These are phyloP conservation scores for Neuroscelio doddi DNA, from an alignment of 2,888 invertebrate species.

Conservation along the genomic window DNA sequence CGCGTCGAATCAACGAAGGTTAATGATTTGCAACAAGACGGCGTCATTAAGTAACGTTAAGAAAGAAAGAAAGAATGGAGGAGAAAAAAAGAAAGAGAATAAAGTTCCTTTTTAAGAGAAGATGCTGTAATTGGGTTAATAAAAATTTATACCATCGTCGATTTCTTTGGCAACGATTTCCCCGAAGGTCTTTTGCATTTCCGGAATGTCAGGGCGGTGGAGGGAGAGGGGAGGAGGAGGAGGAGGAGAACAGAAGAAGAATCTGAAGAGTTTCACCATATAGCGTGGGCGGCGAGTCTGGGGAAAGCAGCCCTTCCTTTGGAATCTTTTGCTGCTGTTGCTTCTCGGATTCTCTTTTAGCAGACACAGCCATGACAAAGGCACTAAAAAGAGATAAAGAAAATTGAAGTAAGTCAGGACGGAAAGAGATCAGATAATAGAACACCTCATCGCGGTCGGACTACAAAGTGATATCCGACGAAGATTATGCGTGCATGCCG, in stretches of 20 bases:
- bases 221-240: slow-evolving; percentile 1
- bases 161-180: slow-evolving; percentile 44
- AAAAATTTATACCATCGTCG: slow-evolving; percentile 10
- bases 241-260: not conserved
- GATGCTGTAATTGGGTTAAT: slow-evolving; percentile 8
- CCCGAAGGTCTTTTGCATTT: slow-evolving; percentile 25
- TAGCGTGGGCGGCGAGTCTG: slow-evolving; percentile 9
- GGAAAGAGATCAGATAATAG: slow-evolving; percentile 51
- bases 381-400: slow-evolving; percentile 2
- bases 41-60: slow-evolving; percentile 1
- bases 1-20: not conserved
- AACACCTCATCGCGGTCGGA: slow-evolving; percentile 61
- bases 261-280: slow-evolving; percentile 7
- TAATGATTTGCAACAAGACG: slow-evolving; percentile 7
- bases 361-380: slow-evolving; percentile 7
- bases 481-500: slow-evolving; percentile 60
- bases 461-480: slow-evolving; percentile 68
- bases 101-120: slow-evolving; percentile 2
- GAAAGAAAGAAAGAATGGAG: not conserved
- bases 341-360: slow-evolving; percentile 10
- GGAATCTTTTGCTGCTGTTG: no score
- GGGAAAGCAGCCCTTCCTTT: slow-evolving; percentile 9
- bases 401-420: slow-evolving; percentile 7
- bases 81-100: not conserved
- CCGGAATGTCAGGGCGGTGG: slow-evolving; percentile 10